phyloP scores from a whole-genome alignment of 2,113 vertebrate species.

The Elaphurus davidianus region DNA sequence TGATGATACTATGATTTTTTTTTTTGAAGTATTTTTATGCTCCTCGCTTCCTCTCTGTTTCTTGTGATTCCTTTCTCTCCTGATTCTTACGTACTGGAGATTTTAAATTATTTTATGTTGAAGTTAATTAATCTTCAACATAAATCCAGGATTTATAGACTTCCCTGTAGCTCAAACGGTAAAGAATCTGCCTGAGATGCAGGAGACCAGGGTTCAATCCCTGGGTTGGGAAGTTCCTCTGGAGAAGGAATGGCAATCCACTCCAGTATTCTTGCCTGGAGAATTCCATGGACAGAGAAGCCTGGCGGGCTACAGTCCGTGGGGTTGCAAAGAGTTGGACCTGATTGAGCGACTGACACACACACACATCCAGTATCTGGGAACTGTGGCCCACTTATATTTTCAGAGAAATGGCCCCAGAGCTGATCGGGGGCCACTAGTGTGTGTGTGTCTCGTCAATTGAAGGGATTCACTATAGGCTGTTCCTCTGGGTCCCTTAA shows the following conservation, averaged over 20 bases:
- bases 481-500: not conserved
- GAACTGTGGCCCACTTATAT: not conserved
- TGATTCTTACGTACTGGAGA: not conserved
- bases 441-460: not conserved
- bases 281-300: not conserved
- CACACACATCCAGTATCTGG: not conserved
- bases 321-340: not conserved
- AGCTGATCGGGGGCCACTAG: not conserved
- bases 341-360: too few species aligned
- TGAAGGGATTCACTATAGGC: not conserved
- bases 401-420: not conserved
- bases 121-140: not conserved
- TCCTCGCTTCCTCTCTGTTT: not conserved
- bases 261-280: not conserved
- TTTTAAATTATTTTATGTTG: not conserved
- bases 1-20: not conserved
- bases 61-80: not conserved
- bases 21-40: not conserved
- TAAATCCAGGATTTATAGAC: not conserved
- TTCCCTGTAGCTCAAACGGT: not conserved
- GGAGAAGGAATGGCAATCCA: not conserved
- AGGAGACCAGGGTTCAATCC: not conserved
- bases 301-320: rapidly evolving
- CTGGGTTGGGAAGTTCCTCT: not conserved
- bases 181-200: not conserved